Conservation (phyloP, 1,140 invertebrate species). For the Oscheius sp. region DNA sequence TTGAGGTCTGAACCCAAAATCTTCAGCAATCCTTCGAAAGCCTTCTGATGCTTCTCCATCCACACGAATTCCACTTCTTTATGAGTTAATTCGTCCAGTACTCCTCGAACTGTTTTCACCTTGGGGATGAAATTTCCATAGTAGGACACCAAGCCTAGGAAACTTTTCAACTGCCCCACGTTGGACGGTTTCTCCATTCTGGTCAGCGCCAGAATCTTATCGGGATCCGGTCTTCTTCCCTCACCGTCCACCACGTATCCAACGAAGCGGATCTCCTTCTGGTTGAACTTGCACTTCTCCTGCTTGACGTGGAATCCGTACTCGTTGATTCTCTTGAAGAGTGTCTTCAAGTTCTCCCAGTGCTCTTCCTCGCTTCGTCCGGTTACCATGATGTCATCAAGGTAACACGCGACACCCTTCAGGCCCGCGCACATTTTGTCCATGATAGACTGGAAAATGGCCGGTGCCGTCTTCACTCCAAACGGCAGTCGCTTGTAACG, state of each 20-base stretch:
- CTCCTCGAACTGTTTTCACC: slow-evolving; percentile 58
- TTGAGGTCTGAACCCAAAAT: too few relatives aligned
- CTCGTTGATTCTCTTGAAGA: slow-evolving; percentile 25
- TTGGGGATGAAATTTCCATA: slow-evolving; percentile 63
- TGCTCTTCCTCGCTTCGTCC: slow-evolving; percentile 26
- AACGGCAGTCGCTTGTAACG: too few relatives aligned
- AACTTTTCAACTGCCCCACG: slow-evolving; percentile 56
- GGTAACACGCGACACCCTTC: too few relatives aligned
- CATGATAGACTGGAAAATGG: too few relatives aligned
- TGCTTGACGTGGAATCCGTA: slow-evolving; percentile 25
- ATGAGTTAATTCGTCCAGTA: slow-evolving; percentile 59
- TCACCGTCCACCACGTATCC: slow-evolving; percentile 46
- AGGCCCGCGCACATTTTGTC: too few relatives aligned
- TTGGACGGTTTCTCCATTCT: slow-evolving; percentile 61
- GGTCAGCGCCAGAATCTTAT: slow-evolving; percentile 62
- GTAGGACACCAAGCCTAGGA: slow-evolving; percentile 62
- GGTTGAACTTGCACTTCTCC: too few relatives aligned
- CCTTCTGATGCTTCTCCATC: slow-evolving; percentile 21
- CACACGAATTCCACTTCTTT: slow-evolving; percentile 46
- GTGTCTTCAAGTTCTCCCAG: slow-evolving; percentile 1
- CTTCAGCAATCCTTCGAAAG: slow-evolving; percentile 54
- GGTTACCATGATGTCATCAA: slow-evolving; percentile 20
- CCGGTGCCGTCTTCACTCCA: too few relatives aligned
- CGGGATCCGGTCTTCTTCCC: slow-evolving; percentile 61
- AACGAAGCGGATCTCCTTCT: slow-evolving; percentile 41